A percentile compares a stretch with the other conserved stretches of the same genome.
Evolutionary conservation across 2,888 invertebrate species (phyloP).

Genomic region (Catocala fraxini): DNA sequence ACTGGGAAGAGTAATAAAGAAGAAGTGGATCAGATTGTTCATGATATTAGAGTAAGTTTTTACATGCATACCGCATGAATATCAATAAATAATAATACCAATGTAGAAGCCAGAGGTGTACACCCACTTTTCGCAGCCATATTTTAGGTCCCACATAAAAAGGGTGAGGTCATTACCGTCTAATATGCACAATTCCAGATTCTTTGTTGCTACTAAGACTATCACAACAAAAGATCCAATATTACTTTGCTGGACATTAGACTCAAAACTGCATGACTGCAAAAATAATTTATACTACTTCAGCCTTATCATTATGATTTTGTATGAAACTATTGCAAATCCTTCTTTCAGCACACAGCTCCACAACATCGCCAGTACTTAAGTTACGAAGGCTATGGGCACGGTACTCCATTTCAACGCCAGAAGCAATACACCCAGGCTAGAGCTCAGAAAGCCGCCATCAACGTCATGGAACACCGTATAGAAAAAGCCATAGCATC

Average conservation of each 20-base stretch:
- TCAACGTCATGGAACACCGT: slow-evolving; percentile 88
- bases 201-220: too few relatives aligned
- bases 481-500: slow-evolving; percentile 88
- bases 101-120: too few relatives aligned
- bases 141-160: too few relatives aligned
- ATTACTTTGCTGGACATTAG: too few relatives aligned
- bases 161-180: too few relatives aligned
- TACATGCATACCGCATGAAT: background rate
- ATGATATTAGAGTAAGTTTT: slow-evolving; percentile 88
- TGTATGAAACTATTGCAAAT: background rate
- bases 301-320: background rate
- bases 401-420: slow-evolving; percentile 93
- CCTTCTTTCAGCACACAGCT: slow-evolving; percentile 90
- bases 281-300: background rate
- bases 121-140: too few relatives aligned
- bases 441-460: slow-evolving; percentile 90
- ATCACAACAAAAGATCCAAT: too few relatives aligned
- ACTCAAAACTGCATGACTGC: background rate
- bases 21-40: slow-evolving; percentile 87
- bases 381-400: slow-evolving; percentile 92
- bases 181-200: too few relatives aligned
- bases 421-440: slow-evolving; percentile 92
- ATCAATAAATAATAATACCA: background rate
- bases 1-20: slow-evolving; percentile 78
- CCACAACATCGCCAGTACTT: slow-evolving; percentile 96